Base-by-base conservation (phyloP, 2,888 invertebrate genomes). In the Cerceris rybyensis region DNA sequence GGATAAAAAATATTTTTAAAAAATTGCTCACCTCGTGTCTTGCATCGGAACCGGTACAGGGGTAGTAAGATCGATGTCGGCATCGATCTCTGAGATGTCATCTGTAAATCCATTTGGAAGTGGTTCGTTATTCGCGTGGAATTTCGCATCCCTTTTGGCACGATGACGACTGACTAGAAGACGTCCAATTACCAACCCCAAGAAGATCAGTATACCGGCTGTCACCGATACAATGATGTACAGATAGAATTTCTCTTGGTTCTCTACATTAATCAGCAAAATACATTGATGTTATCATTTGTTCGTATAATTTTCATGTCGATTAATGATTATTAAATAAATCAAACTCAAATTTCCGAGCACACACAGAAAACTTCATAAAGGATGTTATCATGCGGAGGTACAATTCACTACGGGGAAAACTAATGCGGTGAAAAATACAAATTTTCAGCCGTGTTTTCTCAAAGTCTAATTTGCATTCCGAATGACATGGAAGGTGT, bases 1-100 rank as follows among this genome's bases (percentile, higher is more conserved):
- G 28, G 4, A 4, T 16, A 6, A 7, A 7, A 16, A 14, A 7
- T 46, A 13, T 46, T 46, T 8, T 17, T 46, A 57, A 4, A 8
- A 41, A 39, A 60, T 65, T 65, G 64, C 74, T 84, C 78, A 92
- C 92, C 91, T 90, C 2, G 91, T 87, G 71, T 92, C 91, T 74
- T 91, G 92, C 90, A 92, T 90, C 49, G 92, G 95, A 7, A 95
- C 94, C 7, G 96, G 95, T 17, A 95, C 94, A 4, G 96, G 95
- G 46, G 95, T 95, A 63, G 95, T 95, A 82, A 96, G 94, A 90
- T 96, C 96, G 74, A 96, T 96, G 88, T 96, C 96, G 59, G 96
- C 96, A 92, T 96, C 96, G 55, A 96, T 95, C 93, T 97, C 97
- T 86, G 97, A 97, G 93, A 97, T 96, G 92, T 97, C 97, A 93